Base-by-base conservation (phyloP, 2,113 vertebrate genomes). In the Rhinolophus ferrumequinum region DNA sequence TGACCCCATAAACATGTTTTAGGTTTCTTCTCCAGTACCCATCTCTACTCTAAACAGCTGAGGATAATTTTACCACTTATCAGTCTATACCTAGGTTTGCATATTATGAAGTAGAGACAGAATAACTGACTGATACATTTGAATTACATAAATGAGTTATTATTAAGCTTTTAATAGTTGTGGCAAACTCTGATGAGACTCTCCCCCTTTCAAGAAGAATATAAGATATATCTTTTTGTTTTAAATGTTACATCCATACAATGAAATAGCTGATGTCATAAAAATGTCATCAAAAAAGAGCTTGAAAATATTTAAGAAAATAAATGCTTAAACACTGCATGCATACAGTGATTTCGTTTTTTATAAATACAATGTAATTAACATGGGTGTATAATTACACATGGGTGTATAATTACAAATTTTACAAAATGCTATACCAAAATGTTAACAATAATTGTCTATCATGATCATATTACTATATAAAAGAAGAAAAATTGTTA, bases 251-350 rank as follows among this genome's bases (percentile, higher is more conserved):
- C 3, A 56, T 56, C 35, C n/a, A 97, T 28, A 54, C 1, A 81
- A 19, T 72, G 19, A 35, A 79, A 87, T 47, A 67, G 28, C 66
- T 92, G 6, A 35, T 67, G 28, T 41, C 44, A 76, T 56, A 86
- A 47, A 85, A 95, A 79, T 50, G 38, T 77, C 75, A 69, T 76
- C 26, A 35, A 75, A 95, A 75, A 86, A 89, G 30, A 64, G 2
- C 12, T 28, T 92, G 44, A 62, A 94, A 64, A 52, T n/a, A 62
- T 60, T 88, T 70, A 95, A 72, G 56, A 91, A 93, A 88, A 87
- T 50, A 81, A 82, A 87, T 64, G 38, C 52, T 95, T 93, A 90
- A 87, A 87, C 47, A 67, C 28, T 66, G 0, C 67, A 90, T 77
- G 3, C 28, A 97, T 8, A 88, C 19, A 69, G 81, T 79, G 13